A percentile compares a stretch with the other conserved stretches of the same genome.
phyloP scores from a whole-genome alignment of 2,888 invertebrate genomes.

The Rhimphoctona megacephalus region DNA sequence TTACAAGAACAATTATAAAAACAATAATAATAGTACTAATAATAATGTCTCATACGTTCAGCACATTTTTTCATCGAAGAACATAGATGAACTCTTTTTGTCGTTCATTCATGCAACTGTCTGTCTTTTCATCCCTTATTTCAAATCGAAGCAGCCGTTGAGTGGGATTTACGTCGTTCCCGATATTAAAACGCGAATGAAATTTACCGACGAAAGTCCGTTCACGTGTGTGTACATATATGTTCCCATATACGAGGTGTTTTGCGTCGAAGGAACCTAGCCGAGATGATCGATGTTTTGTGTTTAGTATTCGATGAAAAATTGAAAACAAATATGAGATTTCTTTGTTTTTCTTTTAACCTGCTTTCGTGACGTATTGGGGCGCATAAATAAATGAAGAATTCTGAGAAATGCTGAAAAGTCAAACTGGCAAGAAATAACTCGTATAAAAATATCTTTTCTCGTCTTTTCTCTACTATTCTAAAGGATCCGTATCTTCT shows the following conservation, averaged over 20 bases:
- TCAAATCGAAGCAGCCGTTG: slow-evolving; percentile 16
- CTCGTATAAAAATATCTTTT: too few species aligned
- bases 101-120: slow-evolving; percentile 20
- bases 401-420: too few species aligned
- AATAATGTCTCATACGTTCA: background rate
- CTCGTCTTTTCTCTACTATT: too few species aligned
- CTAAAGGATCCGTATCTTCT: too few species aligned
- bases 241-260: background rate
- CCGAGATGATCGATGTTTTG: background rate
- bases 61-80: background rate
- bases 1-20: background rate
- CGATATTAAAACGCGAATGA: slow-evolving; percentile 79
- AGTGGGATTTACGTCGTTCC: slow-evolving; percentile 73
- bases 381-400: background rate
- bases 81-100: background rate
- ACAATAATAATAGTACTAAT: background rate
- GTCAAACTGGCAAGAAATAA: too few species aligned
- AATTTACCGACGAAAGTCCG: slow-evolving; percentile 74
- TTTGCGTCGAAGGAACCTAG: background rate
- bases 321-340: background rate
- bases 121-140: slow-evolving; percentile 42
- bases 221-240: slow-evolving; percentile 1
- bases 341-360: background rate
- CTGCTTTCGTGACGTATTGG: background rate
- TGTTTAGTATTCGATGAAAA: background rate